Percentiles rank a stretch among this genome's conserved stretches.
phyloP scores from a whole-genome alignment of 2,797 vertebrate species.

The Halcyon badia region DNA sequence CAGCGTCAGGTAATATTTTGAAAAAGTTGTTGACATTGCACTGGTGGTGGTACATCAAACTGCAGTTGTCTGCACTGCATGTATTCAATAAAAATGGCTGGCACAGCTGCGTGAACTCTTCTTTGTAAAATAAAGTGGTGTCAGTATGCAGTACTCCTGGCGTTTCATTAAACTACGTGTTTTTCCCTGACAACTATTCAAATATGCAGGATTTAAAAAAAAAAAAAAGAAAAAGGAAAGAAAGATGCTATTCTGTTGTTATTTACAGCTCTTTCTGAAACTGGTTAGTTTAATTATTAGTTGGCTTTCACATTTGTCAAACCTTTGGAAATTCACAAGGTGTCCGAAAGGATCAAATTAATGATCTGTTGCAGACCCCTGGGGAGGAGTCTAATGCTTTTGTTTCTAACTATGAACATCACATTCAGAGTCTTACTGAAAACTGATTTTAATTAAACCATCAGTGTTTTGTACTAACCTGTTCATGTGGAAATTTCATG shows the following conservation, averaged over 20 bases:
- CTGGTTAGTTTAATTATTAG: neutral
- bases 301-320: neutral
- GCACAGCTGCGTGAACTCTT: neutral
- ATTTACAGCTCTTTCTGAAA: neutral
- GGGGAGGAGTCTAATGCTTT: neutral
- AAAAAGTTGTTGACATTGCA: neutral
- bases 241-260: neutral
- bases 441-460: slow-evolving; percentile 35
- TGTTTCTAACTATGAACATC: neutral
- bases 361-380: neutral
- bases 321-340: neutral
- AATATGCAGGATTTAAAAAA: neutral
- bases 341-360: neutral
- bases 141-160: neutral
- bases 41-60: neutral
- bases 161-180: neutral
- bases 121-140: neutral
- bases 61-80: neutral
- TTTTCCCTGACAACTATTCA: neutral
- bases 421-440: neutral
- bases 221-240: too few relatives aligned
- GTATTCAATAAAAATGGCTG: neutral
- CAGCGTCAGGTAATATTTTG: neutral
- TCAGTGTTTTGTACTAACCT: neutral
- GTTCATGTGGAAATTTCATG: neutral